Conservation (phyloP, 2,797 vertebrate species). For the Linurgus olivaceus region DNA sequence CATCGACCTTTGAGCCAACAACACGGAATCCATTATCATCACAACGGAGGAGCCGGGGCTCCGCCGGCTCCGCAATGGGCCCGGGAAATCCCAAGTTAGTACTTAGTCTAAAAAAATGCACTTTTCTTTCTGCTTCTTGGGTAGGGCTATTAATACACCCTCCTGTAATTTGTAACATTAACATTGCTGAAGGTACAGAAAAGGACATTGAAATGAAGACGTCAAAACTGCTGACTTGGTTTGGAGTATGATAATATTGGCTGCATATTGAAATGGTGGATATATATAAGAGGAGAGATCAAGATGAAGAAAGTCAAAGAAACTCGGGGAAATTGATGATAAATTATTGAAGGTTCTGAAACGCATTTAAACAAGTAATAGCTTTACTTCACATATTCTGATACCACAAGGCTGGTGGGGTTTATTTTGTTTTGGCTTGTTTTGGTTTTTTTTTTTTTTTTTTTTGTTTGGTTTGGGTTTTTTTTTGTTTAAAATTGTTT, state of each 20-base stretch:
- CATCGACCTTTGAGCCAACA: conserved; percentile 92
- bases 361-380: conserved; percentile 60
- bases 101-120: conserved; percentile 83
- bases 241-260: conserved; percentile 67
- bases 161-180: conserved; percentile 88
- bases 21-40: conserved; percentile 99
- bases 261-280: conserved; percentile 64
- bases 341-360: conserved; percentile 54
- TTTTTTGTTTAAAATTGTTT: not conserved
- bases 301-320: conserved; percentile 70
- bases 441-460: not conserved
- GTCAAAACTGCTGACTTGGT: conserved; percentile 83
- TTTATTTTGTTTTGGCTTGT: not conserved
- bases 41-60: conserved; percentile 89
- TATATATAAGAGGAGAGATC: conserved; percentile 64
- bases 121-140: conserved; percentile 82
- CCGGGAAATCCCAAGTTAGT: conserved; percentile 89
- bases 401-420: accelerated
- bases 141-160: conserved; percentile 83
- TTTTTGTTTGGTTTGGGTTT: not conserved
- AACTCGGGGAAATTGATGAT: conserved; percentile 58
- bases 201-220: conserved; percentile 87
- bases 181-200: conserved; percentile 86
- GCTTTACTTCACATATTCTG: conserved; percentile 17
- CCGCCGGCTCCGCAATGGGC: conserved; percentile 83